phyloP scores from a whole-genome alignment of 2,888 invertebrate species.

The Athrips mouffetella region DNA sequence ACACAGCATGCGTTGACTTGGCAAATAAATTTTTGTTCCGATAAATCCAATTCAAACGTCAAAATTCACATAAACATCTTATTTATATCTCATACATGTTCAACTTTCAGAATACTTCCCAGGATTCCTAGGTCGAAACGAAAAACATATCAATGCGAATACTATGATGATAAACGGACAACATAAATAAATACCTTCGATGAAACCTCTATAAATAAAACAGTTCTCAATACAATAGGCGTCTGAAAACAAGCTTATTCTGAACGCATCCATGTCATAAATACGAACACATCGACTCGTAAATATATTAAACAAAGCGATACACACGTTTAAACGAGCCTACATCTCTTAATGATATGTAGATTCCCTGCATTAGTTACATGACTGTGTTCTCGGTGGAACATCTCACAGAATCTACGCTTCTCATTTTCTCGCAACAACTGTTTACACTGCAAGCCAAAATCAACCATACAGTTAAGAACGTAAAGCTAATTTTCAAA shows the following conservation, averaged over 20 bases:
- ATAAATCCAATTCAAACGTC: slow-evolving; percentile 2
- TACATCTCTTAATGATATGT: slow-evolving; percentile 79
- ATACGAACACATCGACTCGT: slow-evolving; percentile 63
- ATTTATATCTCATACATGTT: slow-evolving; percentile 5
- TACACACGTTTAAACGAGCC: slow-evolving; percentile 72
- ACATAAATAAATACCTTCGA: slow-evolving; percentile 30
- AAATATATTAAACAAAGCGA: slow-evolving; percentile 74
- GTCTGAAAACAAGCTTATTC: slow-evolving; percentile 56
- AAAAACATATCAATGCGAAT: too few relatives aligned
- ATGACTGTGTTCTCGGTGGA: slow-evolving; percentile 75
- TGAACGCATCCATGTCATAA: slow-evolving; percentile 63
- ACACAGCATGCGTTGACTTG: background rate
- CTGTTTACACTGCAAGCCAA: slow-evolving; percentile 28
- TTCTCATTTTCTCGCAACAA: slow-evolving; percentile 23
- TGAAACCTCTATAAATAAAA: slow-evolving; percentile 22
- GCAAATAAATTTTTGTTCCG: background rate
- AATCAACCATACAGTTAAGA: slow-evolving; percentile 20
- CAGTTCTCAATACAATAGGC: slow-evolving; percentile 60
- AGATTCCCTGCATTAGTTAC: slow-evolving; percentile 77
- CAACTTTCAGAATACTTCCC: background rate
- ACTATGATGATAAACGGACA: slow-evolving; percentile 11
- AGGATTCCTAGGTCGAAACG: slow-evolving; percentile 2
- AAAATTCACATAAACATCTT: background rate
- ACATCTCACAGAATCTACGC: slow-evolving; percentile 62
- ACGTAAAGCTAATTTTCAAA: slow-evolving; percentile 24